phyloP scores from a whole-genome alignment of 2,888 invertebrate species.

The Exocentrus adspersus region DNA sequence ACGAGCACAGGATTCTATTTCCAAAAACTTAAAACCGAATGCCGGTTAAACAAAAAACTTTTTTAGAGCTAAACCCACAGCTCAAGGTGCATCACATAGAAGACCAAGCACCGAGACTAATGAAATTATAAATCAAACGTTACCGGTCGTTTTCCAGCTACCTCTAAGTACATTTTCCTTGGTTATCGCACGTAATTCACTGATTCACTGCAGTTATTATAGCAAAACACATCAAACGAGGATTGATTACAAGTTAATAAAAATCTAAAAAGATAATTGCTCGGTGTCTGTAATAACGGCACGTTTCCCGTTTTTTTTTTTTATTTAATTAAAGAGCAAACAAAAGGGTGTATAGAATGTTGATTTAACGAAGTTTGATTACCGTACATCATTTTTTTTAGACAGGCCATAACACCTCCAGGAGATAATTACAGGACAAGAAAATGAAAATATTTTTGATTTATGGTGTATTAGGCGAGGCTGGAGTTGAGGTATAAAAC shows the following conservation, averaged over 20 bases:
- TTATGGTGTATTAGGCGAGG: slow-evolving; percentile 14
- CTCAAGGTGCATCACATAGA: too few relatives aligned
- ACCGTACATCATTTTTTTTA: slow-evolving; percentile 16
- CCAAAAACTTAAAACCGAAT: too few relatives aligned
- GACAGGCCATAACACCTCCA: slow-evolving; percentile 17
- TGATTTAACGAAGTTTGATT: slow-evolving; percentile 23
- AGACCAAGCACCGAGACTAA: too few relatives aligned
- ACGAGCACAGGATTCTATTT: too few relatives aligned
- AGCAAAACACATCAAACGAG: too few relatives aligned
- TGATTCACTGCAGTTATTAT: not conserved
- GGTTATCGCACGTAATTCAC: slow-evolving; percentile 5
- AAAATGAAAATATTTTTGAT: slow-evolving; percentile 16
- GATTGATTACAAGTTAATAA: slow-evolving; percentile 3
- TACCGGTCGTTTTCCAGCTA: too few relatives aligned
- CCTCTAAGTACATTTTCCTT: not conserved
- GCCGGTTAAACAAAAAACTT: too few relatives aligned
- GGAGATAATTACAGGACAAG: slow-evolving; percentile 21
- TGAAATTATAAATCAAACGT: too few relatives aligned
- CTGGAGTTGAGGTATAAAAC: slow-evolving; percentile 8
- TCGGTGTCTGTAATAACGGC: not conserved
- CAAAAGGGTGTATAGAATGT: slow-evolving; percentile 3
- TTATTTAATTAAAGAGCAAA: slow-evolving; percentile 24
- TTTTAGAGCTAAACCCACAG: too few relatives aligned
- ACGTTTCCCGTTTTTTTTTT: slow-evolving; percentile 9
- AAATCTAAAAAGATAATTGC: slow-evolving; percentile 8